Base-by-base conservation (phyloP, 2,113 vertebrate species). In the Aphyosemion australe region DNA sequence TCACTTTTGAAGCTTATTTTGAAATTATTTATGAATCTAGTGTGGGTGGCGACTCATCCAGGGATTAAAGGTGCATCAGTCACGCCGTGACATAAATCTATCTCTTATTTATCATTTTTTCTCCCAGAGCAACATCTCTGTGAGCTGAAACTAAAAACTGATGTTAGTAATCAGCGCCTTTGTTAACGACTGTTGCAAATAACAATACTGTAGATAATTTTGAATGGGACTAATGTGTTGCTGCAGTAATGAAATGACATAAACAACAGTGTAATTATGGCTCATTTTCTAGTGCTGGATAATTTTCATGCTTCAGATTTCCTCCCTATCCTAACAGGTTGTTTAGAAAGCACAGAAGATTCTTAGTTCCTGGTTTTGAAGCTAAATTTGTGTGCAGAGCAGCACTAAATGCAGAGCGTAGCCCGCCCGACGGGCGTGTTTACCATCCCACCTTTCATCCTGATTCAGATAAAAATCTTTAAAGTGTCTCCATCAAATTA, bases 151-250 rank as follows among this genome's bases (percentile, higher is more conserved):
- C n/a, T n/a, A 6, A 51, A 60, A 69, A 7, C 41, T 20, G 1
- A 62, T 19, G 2, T 21, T n/a, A 32, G 0, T 65, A 59, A 77
- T 69, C 12, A 47, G 26, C 9, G 39, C 26, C 26, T 76, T 74
- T 58, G 15, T 4, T 48, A 0, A 53, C 26, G n/a, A n/a, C 16
- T 6, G 18, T 16, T 12, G 13, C n/a, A 15, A 9, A 59, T 20
- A 50, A 50, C 55, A 58, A 46, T 54, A 13, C 13, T 57, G 56
- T 21, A 26, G 50, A 51, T 63, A 32, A 54, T 12, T 1, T 2
- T 53, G 32, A 74, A 58, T 21, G 20, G 10, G 14, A 6, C 11
- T 69, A 15, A 61, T 71, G 21, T 13, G 45, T 31, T 53, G 37
- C 0, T 57, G 19, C 42, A 13, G 4, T 42, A 13, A 32, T 49